These are phyloP conservation scores for Phenganax stokvisi DNA, from an alignment of 92 coral and sea anemone species.

Conservation along the genomic window DNA sequence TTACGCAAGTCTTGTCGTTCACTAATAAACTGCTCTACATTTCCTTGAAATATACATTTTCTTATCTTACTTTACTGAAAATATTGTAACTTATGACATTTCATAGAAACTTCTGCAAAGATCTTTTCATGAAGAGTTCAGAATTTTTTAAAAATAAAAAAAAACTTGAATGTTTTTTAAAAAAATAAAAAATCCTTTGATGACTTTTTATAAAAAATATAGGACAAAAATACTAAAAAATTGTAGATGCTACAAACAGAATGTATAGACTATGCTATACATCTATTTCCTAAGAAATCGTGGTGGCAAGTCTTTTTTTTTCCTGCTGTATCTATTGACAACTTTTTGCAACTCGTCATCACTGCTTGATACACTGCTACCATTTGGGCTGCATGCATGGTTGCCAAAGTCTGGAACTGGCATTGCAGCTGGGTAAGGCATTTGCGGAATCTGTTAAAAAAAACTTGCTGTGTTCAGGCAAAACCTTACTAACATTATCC, in stretches of 20 bases:
- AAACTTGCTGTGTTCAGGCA: not conserved
- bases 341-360: not conserved
- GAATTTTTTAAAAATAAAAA: not conserved
- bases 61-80: too few species aligned
- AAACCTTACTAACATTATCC: not conserved
- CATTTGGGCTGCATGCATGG: not conserved
- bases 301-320: slow-evolving; percentile 24
- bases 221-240: not conserved
- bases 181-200: not conserved
- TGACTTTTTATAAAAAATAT: slow-evolving; percentile 7
- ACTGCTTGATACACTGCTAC: slow-evolving; percentile 10
- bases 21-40: too few species aligned
- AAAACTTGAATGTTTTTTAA: not conserved
- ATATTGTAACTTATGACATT: too few species aligned
- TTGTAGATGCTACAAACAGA: not conserved
- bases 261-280: not conserved
- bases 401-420: not conserved
- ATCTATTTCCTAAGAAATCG: slow-evolving; percentile 18
- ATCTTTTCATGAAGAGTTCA: too few species aligned
- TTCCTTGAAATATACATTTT: too few species aligned
- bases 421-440: not conserved
- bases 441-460: not conserved
- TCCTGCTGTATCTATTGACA: not conserved
- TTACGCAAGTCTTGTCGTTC: too few species aligned
- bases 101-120: too few species aligned